These are phyloP conservation scores for Valencia hispanica DNA, from an alignment of 2,797 vertebrate genomes.

Conservation along the genomic window DNA sequence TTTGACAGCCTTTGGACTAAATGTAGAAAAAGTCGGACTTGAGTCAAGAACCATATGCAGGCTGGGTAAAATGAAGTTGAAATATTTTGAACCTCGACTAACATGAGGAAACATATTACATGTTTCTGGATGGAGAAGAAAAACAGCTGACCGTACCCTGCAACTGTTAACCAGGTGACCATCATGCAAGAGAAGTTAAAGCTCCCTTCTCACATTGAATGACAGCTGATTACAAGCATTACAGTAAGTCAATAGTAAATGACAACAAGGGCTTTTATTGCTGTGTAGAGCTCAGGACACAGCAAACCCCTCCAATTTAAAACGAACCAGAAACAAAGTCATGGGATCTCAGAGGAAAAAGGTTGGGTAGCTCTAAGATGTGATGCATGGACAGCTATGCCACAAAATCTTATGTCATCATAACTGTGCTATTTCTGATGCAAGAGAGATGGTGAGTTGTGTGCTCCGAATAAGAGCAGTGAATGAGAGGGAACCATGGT, in stretches of 20 bases:
- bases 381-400: background rate
- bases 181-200: background rate
- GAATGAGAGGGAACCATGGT: background rate
- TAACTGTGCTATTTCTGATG: background rate
- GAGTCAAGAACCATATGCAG: background rate
- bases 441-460: background rate
- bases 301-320: background rate
- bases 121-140: background rate
- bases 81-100: background rate
- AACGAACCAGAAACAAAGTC: background rate
- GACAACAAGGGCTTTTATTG: background rate
- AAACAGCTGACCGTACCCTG: background rate
- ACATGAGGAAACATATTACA: too few relatives aligned
- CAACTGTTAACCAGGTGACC: background rate
- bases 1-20: background rate
- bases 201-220: background rate
- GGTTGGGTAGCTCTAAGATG: background rate
- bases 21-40: background rate
- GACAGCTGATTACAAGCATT: background rate
- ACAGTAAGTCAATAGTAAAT: background rate
- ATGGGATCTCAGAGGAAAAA: background rate
- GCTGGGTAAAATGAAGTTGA: background rate
- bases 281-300: background rate
- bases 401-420: background rate
- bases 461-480: background rate